These are phyloP conservation scores for Montifringilla adamsi DNA, from an alignment of 2,113 vertebrate species.

Conservation along the genomic window DNA sequence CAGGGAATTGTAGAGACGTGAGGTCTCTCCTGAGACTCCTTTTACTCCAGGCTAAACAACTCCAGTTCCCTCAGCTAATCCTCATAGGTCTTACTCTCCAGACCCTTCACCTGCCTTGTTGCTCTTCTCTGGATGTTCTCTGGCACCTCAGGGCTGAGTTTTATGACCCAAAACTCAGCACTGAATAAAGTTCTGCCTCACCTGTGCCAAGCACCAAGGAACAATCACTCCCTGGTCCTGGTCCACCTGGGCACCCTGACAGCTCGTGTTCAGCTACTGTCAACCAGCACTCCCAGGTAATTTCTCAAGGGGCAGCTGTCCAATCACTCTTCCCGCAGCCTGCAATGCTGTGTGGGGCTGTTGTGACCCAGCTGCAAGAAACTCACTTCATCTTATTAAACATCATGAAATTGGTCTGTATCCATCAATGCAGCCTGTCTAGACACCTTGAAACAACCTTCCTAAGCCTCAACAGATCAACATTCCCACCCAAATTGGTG, in stretches of 20 bases:
- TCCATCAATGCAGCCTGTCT: not conserved
- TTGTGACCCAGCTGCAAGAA: not conserved
- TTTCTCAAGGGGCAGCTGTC: not conserved
- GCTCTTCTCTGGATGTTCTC: not conserved
- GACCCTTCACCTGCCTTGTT: not conserved
- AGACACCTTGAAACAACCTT: not conserved
- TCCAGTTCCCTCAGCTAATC: not conserved
- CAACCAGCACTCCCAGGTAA: not conserved
- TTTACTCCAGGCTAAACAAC: not conserved
- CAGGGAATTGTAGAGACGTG: too few species aligned
- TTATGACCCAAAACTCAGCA: not conserved
- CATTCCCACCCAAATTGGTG: not conserved
- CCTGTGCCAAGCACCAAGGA: too few species aligned
- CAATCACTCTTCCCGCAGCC: not conserved
- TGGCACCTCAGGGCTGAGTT: too few species aligned
- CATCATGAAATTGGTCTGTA: not conserved
- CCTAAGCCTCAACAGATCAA: not conserved
- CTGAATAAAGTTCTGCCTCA: not conserved
- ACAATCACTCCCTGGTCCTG: not conserved
- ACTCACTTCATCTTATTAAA: not conserved
- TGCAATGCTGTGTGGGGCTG: not conserved
- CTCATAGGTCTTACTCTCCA: not conserved
- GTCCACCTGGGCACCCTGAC: too few species aligned
- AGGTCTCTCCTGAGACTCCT: not conserved
- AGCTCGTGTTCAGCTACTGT: not conserved